Conservation (phyloP, 2,113 vertebrate species). For the Chlorodrepanis virens region DNA sequence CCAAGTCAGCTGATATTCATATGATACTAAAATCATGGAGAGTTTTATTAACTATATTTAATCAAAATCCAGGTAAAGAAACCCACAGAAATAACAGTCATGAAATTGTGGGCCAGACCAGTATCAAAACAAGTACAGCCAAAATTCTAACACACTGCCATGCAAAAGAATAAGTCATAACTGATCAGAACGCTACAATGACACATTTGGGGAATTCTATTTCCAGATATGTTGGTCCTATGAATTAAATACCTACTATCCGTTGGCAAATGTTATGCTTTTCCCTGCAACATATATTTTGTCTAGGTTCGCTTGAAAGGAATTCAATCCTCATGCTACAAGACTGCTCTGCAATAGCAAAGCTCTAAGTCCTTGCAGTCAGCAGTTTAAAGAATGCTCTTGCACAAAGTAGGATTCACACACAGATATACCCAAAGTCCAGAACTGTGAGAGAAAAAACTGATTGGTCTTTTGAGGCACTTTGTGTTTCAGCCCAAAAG, state of each 20-base stretch:
- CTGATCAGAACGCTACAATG: not conserved
- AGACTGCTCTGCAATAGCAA: not conserved
- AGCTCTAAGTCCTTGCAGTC: not conserved
- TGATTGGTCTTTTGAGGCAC: not conserved
- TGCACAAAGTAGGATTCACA: not conserved
- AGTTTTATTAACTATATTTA: not conserved
- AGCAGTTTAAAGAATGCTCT: not conserved
- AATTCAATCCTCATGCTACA: not conserved
- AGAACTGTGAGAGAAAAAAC: not conserved
- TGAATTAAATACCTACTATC: not conserved
- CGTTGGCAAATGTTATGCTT: rapidly evolving
- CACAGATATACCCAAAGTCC: not conserved
- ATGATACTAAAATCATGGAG: not conserved
- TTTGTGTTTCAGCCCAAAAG: not conserved
- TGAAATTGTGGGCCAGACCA: not conserved
- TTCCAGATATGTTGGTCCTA: not conserved
- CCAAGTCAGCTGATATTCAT: not conserved
- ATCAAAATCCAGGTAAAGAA: not conserved
- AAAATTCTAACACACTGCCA: not conserved
- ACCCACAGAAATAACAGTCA: not conserved
- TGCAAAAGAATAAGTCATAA: not conserved
- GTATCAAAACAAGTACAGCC: not conserved
- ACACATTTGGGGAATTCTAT: not conserved
- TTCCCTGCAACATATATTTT: not conserved
- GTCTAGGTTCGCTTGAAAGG: not conserved